Evolutionary conservation across 1,140 invertebrate species (phyloP), one percentile per base, ranked within the genome.

Genomic region (Calycopis cecrops): DNA sequence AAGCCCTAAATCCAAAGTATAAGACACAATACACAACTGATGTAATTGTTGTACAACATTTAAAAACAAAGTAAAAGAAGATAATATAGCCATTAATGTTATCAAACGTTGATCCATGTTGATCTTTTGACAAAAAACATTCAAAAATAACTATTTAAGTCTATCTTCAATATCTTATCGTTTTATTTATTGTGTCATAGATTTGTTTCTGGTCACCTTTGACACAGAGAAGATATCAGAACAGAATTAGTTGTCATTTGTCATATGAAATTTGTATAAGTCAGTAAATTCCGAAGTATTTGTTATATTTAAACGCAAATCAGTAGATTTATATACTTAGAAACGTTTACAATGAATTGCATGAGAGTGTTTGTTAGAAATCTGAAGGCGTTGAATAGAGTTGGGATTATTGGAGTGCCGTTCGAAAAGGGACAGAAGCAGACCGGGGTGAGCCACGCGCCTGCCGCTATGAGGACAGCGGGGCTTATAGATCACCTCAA

Each of bases 361-460:
- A 48, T 75, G 40, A 83, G 67, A 69, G 58, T 72, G 35, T 69
- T 77, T 40, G 55, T 66, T 50, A 74, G 80, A 57, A 80, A 68
- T 17, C 79, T 86, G 72, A 83, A 73, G 50, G 68, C 80, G 4
- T 64, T 86, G 44, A 69, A 73, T 4, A 70, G 67, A 86, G 87
- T 94, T 9, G 93, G 92, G 40, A 89, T 94, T 59, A 85, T 94
- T 44, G 93, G 93, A n/a, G 92, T 94, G 38, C 93, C 93, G 21
- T 93, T 94, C 68, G 91, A 92, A 55, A 93, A 94, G 71, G 93
- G 93, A 4, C 93, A 94, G 78, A 80, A 85, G 35, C 91, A 91
- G 63, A 85, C 82, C 60, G 91, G 91, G n/a, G 91, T 91, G 1
- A 90, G 88, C 48, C 70, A 89, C 37, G 91, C 89, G 4, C 91